Conservation (phyloP, 2,888 invertebrate species). For the Chrysomela aeneicollis region DNA sequence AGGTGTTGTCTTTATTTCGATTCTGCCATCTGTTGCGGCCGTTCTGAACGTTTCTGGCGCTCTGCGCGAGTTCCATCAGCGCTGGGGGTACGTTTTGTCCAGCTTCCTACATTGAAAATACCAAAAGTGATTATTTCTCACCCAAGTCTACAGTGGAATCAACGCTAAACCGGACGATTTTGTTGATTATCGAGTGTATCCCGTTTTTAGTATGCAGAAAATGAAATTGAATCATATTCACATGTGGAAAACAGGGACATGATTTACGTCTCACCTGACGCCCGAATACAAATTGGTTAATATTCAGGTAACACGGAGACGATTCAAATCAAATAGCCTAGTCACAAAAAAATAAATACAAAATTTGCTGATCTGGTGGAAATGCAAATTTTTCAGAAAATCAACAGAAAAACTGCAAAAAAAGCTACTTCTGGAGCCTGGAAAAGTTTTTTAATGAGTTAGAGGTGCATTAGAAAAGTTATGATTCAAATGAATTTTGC, state of each 20-base stretch:
- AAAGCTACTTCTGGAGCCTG: too few relatives aligned
- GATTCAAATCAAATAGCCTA: too few relatives aligned
- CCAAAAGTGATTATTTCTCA: too few relatives aligned
- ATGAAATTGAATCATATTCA: slow-evolving; percentile 21
- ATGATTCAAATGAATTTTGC: too few relatives aligned
- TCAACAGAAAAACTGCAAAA: too few relatives aligned
- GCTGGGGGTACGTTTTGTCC: slow-evolving; percentile 69
- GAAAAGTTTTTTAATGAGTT: too few relatives aligned
- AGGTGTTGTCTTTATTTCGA: slow-evolving; percentile 65
- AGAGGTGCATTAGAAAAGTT: too few relatives aligned
- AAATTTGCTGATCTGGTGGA: too few relatives aligned
- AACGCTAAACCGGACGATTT: too few relatives aligned
- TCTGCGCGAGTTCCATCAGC: slow-evolving; percentile 60
- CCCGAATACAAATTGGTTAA: slow-evolving; percentile 34
- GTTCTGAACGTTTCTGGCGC: slow-evolving; percentile 58
- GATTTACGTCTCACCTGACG: slow-evolving; percentile 39
- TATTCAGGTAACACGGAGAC: slow-evolving; percentile 39
- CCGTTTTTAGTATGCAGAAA: slow-evolving; percentile 31
- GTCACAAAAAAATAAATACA: too few relatives aligned
- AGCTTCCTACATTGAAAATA: slow-evolving; percentile 81
- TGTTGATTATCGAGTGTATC: slow-evolving; percentile 31
- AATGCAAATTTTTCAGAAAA: too few relatives aligned
- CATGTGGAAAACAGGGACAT: slow-evolving; percentile 34
- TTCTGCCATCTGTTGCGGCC: slow-evolving; percentile 64
- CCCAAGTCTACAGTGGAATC: too few relatives aligned